Base-by-base conservation (phyloP, 2,888 invertebrate genomes). In the Anthophora plumipes region DNA sequence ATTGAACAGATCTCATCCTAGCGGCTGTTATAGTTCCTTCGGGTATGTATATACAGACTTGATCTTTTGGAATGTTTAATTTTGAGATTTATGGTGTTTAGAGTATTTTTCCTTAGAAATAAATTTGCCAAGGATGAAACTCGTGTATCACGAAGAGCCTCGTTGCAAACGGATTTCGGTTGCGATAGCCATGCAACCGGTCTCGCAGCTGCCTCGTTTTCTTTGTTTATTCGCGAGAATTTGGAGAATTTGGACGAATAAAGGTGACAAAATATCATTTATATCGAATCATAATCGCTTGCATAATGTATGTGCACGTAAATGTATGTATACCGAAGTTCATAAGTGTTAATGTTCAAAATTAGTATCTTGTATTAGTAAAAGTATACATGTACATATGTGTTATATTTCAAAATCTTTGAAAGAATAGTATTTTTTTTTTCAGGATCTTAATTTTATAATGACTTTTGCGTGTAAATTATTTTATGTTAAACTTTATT, bases 121-220 rank as follows among this genome's bases (percentile, higher is more conserved):
- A 46, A n/a, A 11, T 57, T 41, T 1, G 2, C 5, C 0, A 22
- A 20, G 2, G 48, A 60, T 7, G 17, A n/a, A 17, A 31, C 48
- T 5, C 71, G 41, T 4, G 20, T 73, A 52, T 25, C 61, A 2
- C 81, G 86, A 55, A 77, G 85, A 64, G 59, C 78, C 7, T 77
- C 82, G 1, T 39, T 25, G 20, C 11, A 81, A 37, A 94, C 93
- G 41, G 91, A 91, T 78, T 93, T 90, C 76, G 94, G 93, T 48
- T 94, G 94, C 82, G 90, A 93, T 11, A 94, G 92, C 87, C 94
- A 94, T 75, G 91, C 93, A 4, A 94, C 94, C 17, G 93, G 94
- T n/a, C 88, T 94, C 46, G 94, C 90, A 9, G 91, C 93, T 12
- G 94, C 94, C 2, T 88, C 90, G 59, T 79, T 94, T 9, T 91